Percentiles rank a stretch among this genome's conserved stretches.
Conservation (phyloP, 1,140 invertebrate species). For the Nomia melanderi region DNA sequence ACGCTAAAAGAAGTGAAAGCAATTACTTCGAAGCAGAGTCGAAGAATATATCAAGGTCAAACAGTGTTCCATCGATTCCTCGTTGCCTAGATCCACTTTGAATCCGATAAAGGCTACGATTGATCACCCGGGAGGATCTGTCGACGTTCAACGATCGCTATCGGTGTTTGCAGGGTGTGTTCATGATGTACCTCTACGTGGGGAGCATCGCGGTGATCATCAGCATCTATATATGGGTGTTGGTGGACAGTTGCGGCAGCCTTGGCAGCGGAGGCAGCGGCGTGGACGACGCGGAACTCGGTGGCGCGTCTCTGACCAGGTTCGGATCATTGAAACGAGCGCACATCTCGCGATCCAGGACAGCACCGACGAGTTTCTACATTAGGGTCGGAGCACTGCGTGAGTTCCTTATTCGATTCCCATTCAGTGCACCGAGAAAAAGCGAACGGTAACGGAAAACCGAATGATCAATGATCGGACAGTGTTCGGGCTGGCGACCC, state of each 20-base stretch:
- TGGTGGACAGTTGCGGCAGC: conserved; percentile 82
- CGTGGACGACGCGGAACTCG: conserved; percentile 77
- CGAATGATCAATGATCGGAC: conserved; percentile 49
- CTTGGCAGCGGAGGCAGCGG: conserved; percentile 67
- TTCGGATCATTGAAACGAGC: conserved; percentile 83
- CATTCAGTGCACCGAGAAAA: not conserved
- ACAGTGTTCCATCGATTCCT: no score
- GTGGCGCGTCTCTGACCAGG: conserved; percentile 78
- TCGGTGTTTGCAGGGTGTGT: conserved; percentile 83
- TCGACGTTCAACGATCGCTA: no score
- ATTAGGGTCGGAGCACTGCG: conserved; percentile 86
- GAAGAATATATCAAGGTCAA: no score
- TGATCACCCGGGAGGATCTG: no score
- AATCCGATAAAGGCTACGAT: no score
- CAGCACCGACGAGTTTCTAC: conserved; percentile 84
- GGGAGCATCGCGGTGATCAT: conserved; percentile 85
- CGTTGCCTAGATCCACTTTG: no score
- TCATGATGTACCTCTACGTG: conserved; percentile 85
- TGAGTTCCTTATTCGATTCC: conserved; percentile 68
- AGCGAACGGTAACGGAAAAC: not conserved
- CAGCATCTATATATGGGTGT: conserved; percentile 85
- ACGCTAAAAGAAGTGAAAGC: no score
- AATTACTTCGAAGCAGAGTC: no score
- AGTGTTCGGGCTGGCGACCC: conserved; percentile 86
- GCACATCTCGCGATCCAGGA: conserved; percentile 82